Base-by-base conservation (phyloP, 2,888 invertebrate species). In the Epinotia bilunana region DNA sequence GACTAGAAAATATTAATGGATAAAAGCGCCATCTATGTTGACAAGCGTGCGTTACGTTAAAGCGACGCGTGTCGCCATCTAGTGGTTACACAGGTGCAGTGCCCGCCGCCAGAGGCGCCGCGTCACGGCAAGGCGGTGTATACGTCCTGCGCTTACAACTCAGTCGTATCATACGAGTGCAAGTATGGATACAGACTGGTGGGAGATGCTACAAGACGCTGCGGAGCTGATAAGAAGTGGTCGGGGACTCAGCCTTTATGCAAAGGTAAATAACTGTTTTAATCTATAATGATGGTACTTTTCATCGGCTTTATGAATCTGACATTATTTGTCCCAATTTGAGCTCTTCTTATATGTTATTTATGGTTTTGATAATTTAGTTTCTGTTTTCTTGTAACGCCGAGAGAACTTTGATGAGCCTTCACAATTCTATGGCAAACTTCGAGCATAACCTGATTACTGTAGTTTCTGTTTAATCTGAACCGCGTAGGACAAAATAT, bases 211-310 rank as follows among this genome's bases (percentile, higher is more conserved):
- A 98, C 98, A 2, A 95, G 99, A 80, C 95, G 98, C 62, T 99
- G 99, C 89, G 98, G 98, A 1, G 98, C 99, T 0, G 98, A 99
- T 90, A 97, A 97, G 87, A 97, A 97, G 86, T 99, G 99, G 99
- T 97, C 98, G 28, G 99, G 99, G 55, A 95, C 96, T n/a, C 96
- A 97, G 82, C 99, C 99, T 1, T 94, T 95, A 80, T 99, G 99
- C 89, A 98, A 98, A 96, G 98, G 98, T 98, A 88, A 86, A 23
- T 4, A 60, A 53, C 28, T 1, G 12, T 1, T 39, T 9, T 0
- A 43, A 3, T 58, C 12, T 60, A 13, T 49, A 49, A 13, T 33
- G 33, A 6, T 7, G 33, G 33, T 33, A 33, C 33, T 33, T 33
- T 0, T 7, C 33, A 33, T 33, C 7, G 6, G 33, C 6, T 33